Conservation (phyloP, 2,888 invertebrate species). For the Acleris literana region DNA sequence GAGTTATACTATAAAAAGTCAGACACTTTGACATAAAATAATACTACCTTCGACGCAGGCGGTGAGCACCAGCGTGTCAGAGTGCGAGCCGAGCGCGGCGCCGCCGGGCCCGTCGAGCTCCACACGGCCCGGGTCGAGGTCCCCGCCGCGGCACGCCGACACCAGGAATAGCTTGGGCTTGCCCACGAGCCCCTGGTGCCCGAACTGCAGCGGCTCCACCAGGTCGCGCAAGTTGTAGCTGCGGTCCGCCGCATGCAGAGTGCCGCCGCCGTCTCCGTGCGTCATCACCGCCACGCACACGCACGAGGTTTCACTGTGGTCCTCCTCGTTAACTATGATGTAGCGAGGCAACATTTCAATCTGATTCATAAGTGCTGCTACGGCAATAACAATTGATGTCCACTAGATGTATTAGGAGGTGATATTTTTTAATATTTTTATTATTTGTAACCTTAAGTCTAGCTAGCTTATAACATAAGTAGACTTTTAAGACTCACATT, state of each 20-base stretch:
- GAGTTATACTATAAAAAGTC: too few species aligned
- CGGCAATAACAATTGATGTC: not conserved
- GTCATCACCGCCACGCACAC: conserved; percentile 61
- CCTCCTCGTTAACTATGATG: conserved; percentile 53
- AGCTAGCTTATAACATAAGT: too few species aligned
- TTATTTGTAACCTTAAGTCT: too few species aligned
- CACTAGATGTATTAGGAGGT: too few species aligned
- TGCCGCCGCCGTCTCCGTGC: conserved; percentile 55
- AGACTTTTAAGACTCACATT: too few species aligned
- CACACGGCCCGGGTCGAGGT: conserved; percentile 55
- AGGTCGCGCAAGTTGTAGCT: conserved; percentile 55
- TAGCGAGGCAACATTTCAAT: not conserved
- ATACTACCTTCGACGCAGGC: conserved; percentile 69
- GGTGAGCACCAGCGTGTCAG: conserved; percentile 59
- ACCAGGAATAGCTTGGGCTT: conserved; percentile 66
- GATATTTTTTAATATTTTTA: too few species aligned
- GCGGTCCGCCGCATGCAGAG: conserved; percentile 55
- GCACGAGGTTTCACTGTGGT: conserved; percentile 61
- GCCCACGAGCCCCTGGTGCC: conserved; percentile 49
- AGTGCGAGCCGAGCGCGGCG: conserved; percentile 50
- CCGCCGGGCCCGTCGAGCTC: conserved; percentile 49
- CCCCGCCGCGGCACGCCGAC: conserved; percentile 64
- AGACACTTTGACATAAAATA: too few species aligned
- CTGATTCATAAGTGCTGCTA: not conserved
- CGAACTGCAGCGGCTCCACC: conserved; percentile 49